phyloP scores from a whole-genome alignment of 37 sponge, comb jelly and placozoan genomes.

The Chondrilla cf. caribensis region DNA sequence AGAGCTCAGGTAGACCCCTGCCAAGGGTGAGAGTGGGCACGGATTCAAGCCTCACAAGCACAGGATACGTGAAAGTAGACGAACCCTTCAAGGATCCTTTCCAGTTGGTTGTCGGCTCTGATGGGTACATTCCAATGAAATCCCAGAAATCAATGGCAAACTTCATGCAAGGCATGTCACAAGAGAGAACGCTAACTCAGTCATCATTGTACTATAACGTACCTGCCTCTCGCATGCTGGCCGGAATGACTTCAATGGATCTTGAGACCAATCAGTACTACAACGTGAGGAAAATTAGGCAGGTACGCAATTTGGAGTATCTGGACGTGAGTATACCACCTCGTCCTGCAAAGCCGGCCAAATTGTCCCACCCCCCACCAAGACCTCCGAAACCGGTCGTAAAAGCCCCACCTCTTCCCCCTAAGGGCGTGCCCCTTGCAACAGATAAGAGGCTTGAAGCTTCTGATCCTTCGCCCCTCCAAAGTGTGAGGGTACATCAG shows the following conservation, averaged over 20 bases:
- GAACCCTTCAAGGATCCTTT: background rate
- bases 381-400: background rate
- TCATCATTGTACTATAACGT: background rate
- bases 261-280: slow-evolving; percentile 2
- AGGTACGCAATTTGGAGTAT: background rate
- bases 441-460: background rate
- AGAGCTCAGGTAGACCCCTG: too few relatives aligned
- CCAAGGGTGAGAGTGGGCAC: too few relatives aligned
- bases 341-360: background rate
- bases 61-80: background rate
- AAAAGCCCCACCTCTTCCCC: background rate
- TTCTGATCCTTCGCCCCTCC: background rate
- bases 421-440: background rate
- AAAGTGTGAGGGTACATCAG: background rate
- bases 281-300: background rate
- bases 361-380: background rate
- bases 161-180: too few relatives aligned
- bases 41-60: too few relatives aligned
- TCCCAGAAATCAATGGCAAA: background rate
- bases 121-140: background rate
- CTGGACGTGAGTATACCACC: background rate
- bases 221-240: too few relatives aligned
- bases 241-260: background rate
- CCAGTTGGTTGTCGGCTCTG: background rate
- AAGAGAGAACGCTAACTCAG: background rate